A percentile compares a stretch with the other conserved stretches of the same genome.
These are phyloP conservation scores for Hephaestus fuliginosus DNA, from an alignment of 2,797 vertebrate species.

Conservation along the genomic window DNA sequence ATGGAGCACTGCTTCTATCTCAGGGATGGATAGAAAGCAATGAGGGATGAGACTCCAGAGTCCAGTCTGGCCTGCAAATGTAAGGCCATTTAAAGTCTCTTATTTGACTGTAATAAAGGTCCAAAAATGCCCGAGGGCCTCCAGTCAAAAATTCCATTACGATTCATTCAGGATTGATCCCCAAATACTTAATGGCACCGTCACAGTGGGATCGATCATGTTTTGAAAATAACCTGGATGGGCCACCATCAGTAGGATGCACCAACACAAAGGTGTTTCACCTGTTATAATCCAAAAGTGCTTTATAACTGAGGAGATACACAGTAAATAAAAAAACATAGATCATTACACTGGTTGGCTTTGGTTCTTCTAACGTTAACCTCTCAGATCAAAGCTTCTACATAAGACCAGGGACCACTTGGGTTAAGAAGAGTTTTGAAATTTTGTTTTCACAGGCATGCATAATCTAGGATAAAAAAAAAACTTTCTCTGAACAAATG, in stretches of 20 bases:
- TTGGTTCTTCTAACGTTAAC: neutral
- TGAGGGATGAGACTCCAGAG: constrained; percentile 85
- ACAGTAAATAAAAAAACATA: constrained; percentile 1
- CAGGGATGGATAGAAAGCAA: constrained; percentile 82
- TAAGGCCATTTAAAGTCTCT: constrained; percentile 78
- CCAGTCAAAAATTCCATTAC: constrained; percentile 71
- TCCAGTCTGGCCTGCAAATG: constrained; percentile 83
- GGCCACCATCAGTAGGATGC: constrained; percentile 21
- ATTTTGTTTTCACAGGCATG: neutral
- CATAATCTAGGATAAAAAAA: neutral
- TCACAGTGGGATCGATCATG: constrained; percentile 51
- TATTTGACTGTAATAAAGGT: constrained; percentile 80
- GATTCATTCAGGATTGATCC: constrained; percentile 71
- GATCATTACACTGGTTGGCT: neutral
- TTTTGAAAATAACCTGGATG: constrained; percentile 53
- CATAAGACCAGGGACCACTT: neutral
- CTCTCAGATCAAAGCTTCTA: neutral
- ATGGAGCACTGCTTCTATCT: constrained; percentile 86
- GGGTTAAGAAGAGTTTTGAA: too few relatives aligned
- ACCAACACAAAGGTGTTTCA: neutral
- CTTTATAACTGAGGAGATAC: constrained; percentile 2
- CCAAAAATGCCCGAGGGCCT: constrained; percentile 72
- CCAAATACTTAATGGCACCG: constrained; percentile 64
- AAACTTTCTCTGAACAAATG: neutral
- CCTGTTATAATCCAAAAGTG: constrained; percentile 6